Percentiles rank a stretch among this genome's conserved stretches.
These are phyloP conservation scores for Anableps anableps DNA, from an alignment of 2,797 vertebrate genomes.

Conservation along the genomic window DNA sequence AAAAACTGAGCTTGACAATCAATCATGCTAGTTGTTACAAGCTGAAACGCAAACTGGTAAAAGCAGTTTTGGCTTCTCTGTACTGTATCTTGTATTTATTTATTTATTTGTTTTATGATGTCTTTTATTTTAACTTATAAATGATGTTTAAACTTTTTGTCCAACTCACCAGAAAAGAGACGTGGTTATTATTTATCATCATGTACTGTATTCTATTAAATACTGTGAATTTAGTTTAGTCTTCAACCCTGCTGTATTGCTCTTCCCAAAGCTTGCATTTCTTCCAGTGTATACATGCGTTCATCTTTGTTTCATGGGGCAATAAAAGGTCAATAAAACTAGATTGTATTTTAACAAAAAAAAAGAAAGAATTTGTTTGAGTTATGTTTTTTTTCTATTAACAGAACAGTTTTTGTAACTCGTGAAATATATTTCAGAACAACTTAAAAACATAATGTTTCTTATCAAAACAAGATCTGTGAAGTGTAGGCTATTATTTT, in stretches of 20 bases:
- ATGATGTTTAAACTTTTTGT: neutral
- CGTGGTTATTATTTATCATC: constrained; percentile 7
- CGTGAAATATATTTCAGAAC: neutral
- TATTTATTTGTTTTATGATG: neutral
- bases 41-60: constrained; percentile 25
- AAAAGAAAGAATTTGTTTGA: neutral
- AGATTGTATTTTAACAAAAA: constrained; percentile 75
- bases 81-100: constrained; percentile 22
- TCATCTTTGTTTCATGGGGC: constrained; percentile 42
- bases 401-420: neutral
- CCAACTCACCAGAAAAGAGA: constrained; percentile 24
- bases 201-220: constrained; percentile 2
- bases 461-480: no score
- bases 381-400: no score
- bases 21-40: constrained; percentile 37
- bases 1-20: constrained; percentile 55
- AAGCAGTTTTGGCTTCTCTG: constrained; percentile 35
- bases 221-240: constrained; percentile 5
- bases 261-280: constrained; percentile 16
- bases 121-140: constrained; percentile 11
- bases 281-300: constrained; percentile 21
- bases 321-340: constrained; percentile 70
- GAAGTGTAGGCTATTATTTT: neutral
- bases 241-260: constrained; percentile 20
- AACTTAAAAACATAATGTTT: no score